Conservation (phyloP, 2,797 vertebrate genomes). For the Toxotes lorentzi region DNA sequence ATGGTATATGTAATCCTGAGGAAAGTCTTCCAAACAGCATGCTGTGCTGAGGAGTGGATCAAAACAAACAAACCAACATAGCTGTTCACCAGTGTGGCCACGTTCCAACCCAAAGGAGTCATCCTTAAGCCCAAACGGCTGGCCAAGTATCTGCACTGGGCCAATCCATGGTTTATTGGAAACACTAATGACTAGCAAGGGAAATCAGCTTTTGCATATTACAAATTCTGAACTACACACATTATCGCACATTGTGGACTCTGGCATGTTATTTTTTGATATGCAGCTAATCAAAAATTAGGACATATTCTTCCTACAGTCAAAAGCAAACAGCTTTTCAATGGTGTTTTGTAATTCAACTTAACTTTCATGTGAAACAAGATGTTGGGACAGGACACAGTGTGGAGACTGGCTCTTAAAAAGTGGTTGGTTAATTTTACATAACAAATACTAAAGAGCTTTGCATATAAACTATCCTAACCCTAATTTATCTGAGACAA, state of each 20-base stretch:
- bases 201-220: conserved; percentile 76
- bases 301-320: conserved; percentile 21
- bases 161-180: conserved; percentile 76
- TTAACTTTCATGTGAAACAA: conserved; percentile 5
- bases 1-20: conserved; percentile 76
- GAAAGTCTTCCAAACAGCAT: conserved; percentile 69
- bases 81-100: conserved; percentile 70
- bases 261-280: conserved; percentile 41
- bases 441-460: not conserved
- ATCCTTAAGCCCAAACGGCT: conserved; percentile 67
- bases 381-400: not conserved
- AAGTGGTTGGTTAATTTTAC: not conserved
- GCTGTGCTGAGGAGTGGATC: conserved; percentile 73
- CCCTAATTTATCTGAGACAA: not conserved
- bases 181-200: conserved; percentile 70
- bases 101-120: conserved; percentile 72
- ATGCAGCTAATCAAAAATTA: conserved; percentile 52
- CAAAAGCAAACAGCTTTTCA: conserved; percentile 28
- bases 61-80: conserved; percentile 77
- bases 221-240: conserved; percentile 45
- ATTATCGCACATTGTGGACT: conserved; percentile 44
- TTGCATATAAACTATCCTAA: not conserved
- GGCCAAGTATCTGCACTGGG: conserved; percentile 71
- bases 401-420: not conserved
- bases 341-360: not conserved